These are phyloP conservation scores for Diarsia dahlii DNA, from an alignment of 2,888 invertebrate genomes.

Conservation along the genomic window DNA sequence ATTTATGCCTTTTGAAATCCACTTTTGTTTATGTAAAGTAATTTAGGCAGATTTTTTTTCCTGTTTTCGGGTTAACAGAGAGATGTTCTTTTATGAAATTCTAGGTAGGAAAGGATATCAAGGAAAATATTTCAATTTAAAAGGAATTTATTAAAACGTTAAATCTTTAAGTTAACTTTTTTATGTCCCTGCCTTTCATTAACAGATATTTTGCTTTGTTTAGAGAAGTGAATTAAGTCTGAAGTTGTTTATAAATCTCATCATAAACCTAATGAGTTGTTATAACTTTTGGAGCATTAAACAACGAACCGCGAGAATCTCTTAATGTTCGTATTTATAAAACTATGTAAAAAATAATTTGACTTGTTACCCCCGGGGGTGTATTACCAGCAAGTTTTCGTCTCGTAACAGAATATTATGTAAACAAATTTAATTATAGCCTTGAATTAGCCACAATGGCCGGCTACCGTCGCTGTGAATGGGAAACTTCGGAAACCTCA, in stretches of 20 bases:
- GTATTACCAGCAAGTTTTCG: slow-evolving; percentile 78
- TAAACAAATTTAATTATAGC: slow-evolving; percentile 89
- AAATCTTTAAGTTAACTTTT: slow-evolving; percentile 47
- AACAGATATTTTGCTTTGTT: slow-evolving; percentile 38
- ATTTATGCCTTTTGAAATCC: slow-evolving; percentile 80
- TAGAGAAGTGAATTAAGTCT: slow-evolving; percentile 34
- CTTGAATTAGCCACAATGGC: slow-evolving; percentile 89
- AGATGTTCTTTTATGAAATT: slow-evolving; percentile 57
- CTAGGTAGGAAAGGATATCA: slow-evolving; percentile 46
- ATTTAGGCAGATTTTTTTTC: slow-evolving; percentile 70
- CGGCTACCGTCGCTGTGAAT: slow-evolving; percentile 81
- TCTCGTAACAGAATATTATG: slow-evolving; percentile 83
- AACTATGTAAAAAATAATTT: slow-evolving; percentile 65
- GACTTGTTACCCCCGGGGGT: slow-evolving; percentile 63
- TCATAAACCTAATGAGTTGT: slow-evolving; percentile 45
- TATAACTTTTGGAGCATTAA: slow-evolving; percentile 46
- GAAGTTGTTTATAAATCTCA: slow-evolving; percentile 48
- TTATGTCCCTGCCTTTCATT: slow-evolving; percentile 40
- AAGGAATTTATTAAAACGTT: slow-evolving; percentile 53
- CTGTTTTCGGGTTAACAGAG: slow-evolving; percentile 64
- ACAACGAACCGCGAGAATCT: slow-evolving; percentile 46
- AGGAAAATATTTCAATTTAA: slow-evolving; percentile 53
- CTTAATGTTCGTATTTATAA: slow-evolving; percentile 53
- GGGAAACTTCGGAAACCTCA: slow-evolving; percentile 84
- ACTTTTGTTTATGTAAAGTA: slow-evolving; percentile 76